A percentile compares a stretch with the other conserved stretches of the same genome.
phyloP scores from a whole-genome alignment of 1,140 invertebrate genomes.

The Macrosteles quadrilineatus region DNA sequence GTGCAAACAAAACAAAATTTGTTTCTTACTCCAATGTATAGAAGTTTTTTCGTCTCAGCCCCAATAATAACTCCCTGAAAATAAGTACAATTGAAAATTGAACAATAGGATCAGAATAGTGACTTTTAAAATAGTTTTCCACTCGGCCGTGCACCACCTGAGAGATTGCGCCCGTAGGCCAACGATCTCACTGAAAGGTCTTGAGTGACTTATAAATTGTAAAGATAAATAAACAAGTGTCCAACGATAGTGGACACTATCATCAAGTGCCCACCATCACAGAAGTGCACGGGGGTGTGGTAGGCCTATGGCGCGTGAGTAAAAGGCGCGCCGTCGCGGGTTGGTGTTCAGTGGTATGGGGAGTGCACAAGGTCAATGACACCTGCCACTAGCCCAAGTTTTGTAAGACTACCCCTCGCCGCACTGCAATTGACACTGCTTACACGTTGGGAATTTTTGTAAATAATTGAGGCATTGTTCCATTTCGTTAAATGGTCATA shows the following conservation, averaged over 20 bases:
- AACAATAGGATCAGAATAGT: too few relatives aligned
- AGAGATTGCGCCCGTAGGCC: background rate
- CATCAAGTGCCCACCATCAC: background rate
- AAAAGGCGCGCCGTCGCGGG: background rate
- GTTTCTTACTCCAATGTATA: background rate
- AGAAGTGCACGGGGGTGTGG: too few relatives aligned
- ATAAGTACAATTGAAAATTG: too few relatives aligned
- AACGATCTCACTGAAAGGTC: background rate
- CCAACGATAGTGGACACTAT: background rate
- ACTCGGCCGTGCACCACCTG: background rate
- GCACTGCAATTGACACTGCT: too few relatives aligned
- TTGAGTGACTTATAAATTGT: background rate
- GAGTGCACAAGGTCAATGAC: background rate
- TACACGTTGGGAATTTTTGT: background rate
- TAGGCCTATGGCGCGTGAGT: background rate
- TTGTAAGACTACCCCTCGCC: background rate
- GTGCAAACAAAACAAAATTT: background rate
- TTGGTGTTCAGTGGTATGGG: background rate
- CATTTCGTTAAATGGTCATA: background rate
- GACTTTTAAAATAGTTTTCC: background rate
- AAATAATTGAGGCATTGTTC: background rate
- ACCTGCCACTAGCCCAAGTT: background rate
- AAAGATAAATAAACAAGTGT: background rate
- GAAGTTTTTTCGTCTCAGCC: background rate
- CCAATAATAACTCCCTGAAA: background rate